Base-by-base conservation (phyloP, 2,797 vertebrate species). In the Lacerta viridis region DNA sequence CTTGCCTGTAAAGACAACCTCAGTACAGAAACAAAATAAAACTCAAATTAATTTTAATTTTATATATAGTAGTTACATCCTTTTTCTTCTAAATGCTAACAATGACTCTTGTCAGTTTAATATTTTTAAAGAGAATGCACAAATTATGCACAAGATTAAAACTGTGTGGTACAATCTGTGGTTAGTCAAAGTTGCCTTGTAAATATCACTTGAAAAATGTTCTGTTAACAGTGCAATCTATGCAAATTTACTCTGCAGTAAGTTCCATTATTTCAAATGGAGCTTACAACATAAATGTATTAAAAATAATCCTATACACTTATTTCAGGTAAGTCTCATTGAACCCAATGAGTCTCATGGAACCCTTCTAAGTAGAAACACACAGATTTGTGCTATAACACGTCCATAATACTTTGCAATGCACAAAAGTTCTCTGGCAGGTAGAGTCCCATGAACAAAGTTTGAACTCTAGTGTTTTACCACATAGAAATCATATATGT, bases 191-290 rank as follows among this genome's bases (percentile, higher is more conserved):
- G 80, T 50, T 90, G 80, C 15, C 13, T 0, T 87, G 3, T 86
- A 91, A 50, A 55, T 81, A 92, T 66, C 25, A 3, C 68, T 69
- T 72, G 36, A 10, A n/a, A 90, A 18, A 29, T 23, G 7, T 75
- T 91, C 55, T 29, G 8, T 5, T 90, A 83, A 4, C 61, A 88
- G 36, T 89, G 59, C 59, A 61, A 7, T 15, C 82, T 80, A 80
- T 87, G 11, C 43, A 33, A 59, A 33, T 59, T 80, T 33, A 46
- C 41, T 46, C 9, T 18, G 17, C 8, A 23, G 27, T n/a, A 50
- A 50, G 46, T 55, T 55, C 27, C 7, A 20, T 80, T 80, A 50
- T 80, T 80, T 50, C 78, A n/a, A 71, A 64, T 66, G 29, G 55
- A 84, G 74, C 41, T 17, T 78, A n/a, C 77, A 20, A 17, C 74